phyloP scores from a whole-genome alignment of 2,888 invertebrate species.

The Argyresthia goedartella region DNA sequence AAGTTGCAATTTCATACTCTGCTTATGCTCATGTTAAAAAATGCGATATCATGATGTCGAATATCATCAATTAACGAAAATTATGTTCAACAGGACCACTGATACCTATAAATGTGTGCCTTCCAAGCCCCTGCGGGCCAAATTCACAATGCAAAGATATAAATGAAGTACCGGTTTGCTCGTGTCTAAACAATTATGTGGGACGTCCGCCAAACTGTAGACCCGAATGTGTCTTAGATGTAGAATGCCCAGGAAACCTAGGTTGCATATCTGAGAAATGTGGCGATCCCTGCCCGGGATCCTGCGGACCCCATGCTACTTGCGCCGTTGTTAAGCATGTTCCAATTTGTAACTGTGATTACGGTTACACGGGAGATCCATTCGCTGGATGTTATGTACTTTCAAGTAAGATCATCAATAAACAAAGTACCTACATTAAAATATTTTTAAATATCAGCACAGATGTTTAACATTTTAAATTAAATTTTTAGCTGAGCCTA shows the following conservation, averaged over 20 bases:
- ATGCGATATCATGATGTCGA: not conserved
- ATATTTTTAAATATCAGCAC: not conserved
- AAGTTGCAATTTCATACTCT: conserved; percentile 42
- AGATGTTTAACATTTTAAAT: not conserved
- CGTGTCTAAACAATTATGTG: conserved; percentile 79
- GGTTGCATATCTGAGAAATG: conserved; percentile 81
- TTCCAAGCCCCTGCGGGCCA: conserved; percentile 83
- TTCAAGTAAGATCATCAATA: conserved; percentile 60
- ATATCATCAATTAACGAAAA: not conserved
- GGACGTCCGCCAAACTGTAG: conserved; percentile 85
- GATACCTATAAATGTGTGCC: conserved; percentile 71
- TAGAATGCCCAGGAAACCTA: conserved; percentile 79
- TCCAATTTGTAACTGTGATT: conserved; percentile 80
- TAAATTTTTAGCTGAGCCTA: conserved; percentile 61
- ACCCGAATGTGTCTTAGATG: conserved; percentile 80
- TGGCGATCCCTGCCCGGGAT: conserved; percentile 80
- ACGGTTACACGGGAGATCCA: conserved; percentile 82
- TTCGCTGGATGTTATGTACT: conserved; percentile 78
- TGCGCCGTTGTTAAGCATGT: conserved; percentile 80
- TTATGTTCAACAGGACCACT: conserved; percentile 42
- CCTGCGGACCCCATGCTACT: conserved; percentile 79
- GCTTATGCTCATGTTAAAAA: not conserved
- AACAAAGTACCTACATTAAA: not conserved
- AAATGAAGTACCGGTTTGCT: conserved; percentile 78
- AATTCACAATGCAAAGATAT: conserved; percentile 79